A percentile compares a stretch with the other conserved stretches of the same genome.
phyloP scores from a whole-genome alignment of 2,797 vertebrate genomes.

The Enteromius anoplus region DNA sequence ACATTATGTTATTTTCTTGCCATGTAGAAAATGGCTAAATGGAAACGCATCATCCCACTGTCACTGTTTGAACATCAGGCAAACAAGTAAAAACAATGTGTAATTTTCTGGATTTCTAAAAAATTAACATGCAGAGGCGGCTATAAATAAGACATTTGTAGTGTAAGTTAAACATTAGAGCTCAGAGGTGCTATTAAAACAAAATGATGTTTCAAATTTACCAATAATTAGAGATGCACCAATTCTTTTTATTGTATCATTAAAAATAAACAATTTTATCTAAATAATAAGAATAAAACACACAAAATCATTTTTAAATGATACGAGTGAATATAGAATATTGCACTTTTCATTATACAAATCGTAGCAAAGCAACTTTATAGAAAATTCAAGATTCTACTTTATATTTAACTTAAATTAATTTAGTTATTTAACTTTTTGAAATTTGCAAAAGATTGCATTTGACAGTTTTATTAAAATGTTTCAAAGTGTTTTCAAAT shows the following conservation, averaged over 20 bases:
- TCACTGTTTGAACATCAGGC: not conserved
- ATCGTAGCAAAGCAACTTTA: too few relatives aligned
- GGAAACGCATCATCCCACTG: not conserved
- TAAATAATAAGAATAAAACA: not conserved
- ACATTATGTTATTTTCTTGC: slow-evolving; percentile 17
- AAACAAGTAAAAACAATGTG: not conserved
- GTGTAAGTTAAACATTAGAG: not conserved
- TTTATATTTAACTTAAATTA: too few relatives aligned
- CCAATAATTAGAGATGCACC: not conserved
- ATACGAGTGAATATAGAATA: not conserved
- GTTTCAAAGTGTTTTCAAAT: not conserved
- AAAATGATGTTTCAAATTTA: not conserved
- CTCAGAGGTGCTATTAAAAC: not conserved
- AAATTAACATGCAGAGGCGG: not conserved
- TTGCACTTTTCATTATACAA: too few relatives aligned
- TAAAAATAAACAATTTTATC: not conserved
- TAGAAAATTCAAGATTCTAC: too few relatives aligned
- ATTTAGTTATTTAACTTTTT: not conserved
- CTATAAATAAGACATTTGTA: slow-evolving; percentile 3
- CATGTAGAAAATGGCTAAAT: slow-evolving; percentile 7
- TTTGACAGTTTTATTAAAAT: not conserved
- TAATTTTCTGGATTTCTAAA: not conserved
- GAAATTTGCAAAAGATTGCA: not conserved
- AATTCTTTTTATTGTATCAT: not conserved
- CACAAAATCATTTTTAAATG: not conserved